Evolutionary conservation across 2,113 vertebrate species (phyloP).

Genomic region (Mormyrus iriodes): DNA sequence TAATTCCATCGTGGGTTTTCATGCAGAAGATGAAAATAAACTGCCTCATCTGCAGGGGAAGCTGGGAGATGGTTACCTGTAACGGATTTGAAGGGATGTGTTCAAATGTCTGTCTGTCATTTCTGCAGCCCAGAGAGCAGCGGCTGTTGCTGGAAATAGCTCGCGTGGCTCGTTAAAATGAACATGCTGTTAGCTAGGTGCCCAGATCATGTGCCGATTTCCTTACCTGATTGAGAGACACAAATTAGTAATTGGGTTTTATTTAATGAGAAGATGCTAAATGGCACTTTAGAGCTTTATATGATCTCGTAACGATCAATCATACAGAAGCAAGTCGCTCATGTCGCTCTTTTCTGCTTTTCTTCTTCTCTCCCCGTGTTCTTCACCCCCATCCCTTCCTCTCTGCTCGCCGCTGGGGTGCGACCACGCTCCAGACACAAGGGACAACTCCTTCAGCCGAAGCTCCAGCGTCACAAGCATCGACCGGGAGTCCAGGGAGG

Average conservation of each 20-base stretch:
- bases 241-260: neutral
- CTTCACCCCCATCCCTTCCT: slow-evolving; percentile 5
- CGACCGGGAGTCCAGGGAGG: slow-evolving; percentile 88
- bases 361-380: slow-evolving; percentile 15
- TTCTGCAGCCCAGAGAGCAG: neutral
- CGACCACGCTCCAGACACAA: slow-evolving; percentile 71
- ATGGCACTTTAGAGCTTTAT: neutral
- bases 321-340: neutral
- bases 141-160: neutral
- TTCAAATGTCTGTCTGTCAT: neutral
- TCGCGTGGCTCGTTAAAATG: neutral
- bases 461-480: slow-evolving; percentile 96
- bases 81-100: neutral
- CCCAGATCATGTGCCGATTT: neutral
- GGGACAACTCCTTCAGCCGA: slow-evolving; percentile 87
- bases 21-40: neutral
- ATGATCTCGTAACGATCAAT: neutral
- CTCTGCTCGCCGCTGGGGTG: slow-evolving; percentile 5
- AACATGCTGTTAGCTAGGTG: neutral
- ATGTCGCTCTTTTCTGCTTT: neutral
- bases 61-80: neutral
- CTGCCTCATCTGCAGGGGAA: neutral
- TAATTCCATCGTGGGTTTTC: neutral
- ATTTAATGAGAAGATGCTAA: neutral
- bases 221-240: neutral